phyloP scores from a whole-genome alignment of 1,140 invertebrate genomes.

The Macrotrachela quadricornifera region DNA sequence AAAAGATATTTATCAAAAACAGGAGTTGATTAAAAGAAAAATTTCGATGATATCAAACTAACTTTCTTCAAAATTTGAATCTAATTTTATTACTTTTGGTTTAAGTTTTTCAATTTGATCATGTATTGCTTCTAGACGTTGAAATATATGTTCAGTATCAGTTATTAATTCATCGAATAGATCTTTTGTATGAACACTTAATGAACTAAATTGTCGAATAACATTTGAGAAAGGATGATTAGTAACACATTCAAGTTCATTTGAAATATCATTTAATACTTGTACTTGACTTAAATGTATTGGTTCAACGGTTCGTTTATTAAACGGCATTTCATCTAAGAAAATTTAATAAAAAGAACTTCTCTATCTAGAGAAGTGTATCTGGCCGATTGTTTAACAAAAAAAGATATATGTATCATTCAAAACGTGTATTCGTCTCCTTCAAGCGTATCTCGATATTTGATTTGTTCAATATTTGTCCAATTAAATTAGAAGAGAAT shows the following conservation, averaged over 20 bases:
- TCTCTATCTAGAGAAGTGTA: no score
- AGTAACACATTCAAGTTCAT: conserved; percentile 84
- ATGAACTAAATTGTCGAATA: conserved; percentile 58
- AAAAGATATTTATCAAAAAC: no score
- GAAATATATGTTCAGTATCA: conserved; percentile 59
- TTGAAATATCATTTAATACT: conserved; percentile 50
- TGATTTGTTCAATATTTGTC: no score
- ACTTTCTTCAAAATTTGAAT: conserved; percentile 85
- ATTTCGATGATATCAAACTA: no score
- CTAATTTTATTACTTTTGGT: conserved; percentile 77
- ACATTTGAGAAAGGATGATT: conserved; percentile 87
- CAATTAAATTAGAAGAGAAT: no score
- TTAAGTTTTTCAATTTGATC: conserved; percentile 72
- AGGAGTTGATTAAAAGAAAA: no score
- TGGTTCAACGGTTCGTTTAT: conserved; percentile 77
- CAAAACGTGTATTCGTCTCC: no score
- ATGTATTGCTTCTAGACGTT: conserved; percentile 63
- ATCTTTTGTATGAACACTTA: conserved; percentile 87
- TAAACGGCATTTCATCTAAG: conserved; percentile 56
- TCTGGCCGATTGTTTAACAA: no score
- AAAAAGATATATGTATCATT: no score
- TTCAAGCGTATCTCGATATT: no score
- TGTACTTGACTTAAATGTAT: conserved; percentile 69
- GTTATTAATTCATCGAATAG: conserved; percentile 74
- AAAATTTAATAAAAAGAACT: no score